Conservation (phyloP, 53 echinoderm and acorn worm species). For the Hippasteria phrygiana region DNA sequence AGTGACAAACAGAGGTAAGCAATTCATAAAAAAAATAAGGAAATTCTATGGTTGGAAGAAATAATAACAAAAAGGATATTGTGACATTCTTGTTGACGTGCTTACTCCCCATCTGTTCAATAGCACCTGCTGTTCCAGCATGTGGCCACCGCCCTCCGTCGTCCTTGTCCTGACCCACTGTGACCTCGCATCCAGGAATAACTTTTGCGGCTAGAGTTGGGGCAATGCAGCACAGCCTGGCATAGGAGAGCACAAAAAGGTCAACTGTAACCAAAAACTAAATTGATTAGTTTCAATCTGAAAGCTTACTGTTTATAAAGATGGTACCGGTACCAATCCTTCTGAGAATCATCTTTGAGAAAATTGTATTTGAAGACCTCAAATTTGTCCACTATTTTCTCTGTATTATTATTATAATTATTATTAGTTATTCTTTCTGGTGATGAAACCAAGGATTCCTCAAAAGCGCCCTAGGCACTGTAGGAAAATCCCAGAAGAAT, state of each 20-base stretch:
- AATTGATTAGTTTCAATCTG: too few species aligned
- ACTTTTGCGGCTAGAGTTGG: conserved; percentile 94
- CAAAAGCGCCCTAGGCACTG: too few species aligned
- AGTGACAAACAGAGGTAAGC: neutral
- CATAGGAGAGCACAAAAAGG: neutral
- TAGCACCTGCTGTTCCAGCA: conserved; percentile 90
- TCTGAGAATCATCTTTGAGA: too few species aligned
- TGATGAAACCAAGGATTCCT: too few species aligned
- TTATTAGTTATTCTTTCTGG: too few species aligned
- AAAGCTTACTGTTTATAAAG: too few species aligned
- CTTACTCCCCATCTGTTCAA: conserved; percentile 85
- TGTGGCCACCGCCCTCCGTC: conserved; percentile 91
- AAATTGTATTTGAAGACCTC: too few species aligned
- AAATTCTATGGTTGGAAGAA: neutral
- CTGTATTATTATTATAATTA: too few species aligned
- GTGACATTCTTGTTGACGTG: conserved; percentile 89
- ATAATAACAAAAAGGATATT: conserved; percentile 79
- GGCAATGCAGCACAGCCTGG: conserved; percentile 89
- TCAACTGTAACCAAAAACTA: neutral
- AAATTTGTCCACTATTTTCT: too few species aligned
- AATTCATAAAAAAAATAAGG: neutral
- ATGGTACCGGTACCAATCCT: too few species aligned
- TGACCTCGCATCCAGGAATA: conserved; percentile 85
- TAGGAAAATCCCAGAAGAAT: too few species aligned
- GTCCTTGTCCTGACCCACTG: conserved; percentile 93